Conservation (phyloP, 2,888 invertebrate species). For the Sinopyrophorus schimmeli region DNA sequence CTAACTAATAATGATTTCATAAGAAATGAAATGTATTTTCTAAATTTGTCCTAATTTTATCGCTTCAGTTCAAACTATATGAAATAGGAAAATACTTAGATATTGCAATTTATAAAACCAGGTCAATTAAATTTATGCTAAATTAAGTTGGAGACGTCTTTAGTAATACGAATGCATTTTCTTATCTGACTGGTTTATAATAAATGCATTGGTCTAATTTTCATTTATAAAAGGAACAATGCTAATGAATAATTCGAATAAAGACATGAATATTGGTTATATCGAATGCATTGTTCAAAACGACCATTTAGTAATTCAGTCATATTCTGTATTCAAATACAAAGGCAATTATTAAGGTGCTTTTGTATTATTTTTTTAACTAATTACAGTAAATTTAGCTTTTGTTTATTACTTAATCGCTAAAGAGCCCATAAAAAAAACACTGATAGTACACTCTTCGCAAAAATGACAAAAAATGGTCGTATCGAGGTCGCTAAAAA, state of each 20-base stretch:
- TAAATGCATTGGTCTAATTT: slow-evolving; percentile 9
- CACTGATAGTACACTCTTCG: not conserved
- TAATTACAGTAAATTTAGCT: slow-evolving; percentile 12
- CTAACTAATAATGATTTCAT: too few species aligned
- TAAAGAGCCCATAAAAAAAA: not conserved
- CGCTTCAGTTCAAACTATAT: too few species aligned
- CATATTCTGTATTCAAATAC: slow-evolving; percentile 18
- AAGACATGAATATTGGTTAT: slow-evolving; percentile 27
- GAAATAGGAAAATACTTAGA: too few species aligned
- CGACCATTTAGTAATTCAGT: slow-evolving; percentile 13
- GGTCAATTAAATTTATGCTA: too few species aligned
- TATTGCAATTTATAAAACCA: too few species aligned
- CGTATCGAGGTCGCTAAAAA: too few species aligned
- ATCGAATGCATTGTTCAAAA: slow-evolving; percentile 18
- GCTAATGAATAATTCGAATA: slow-evolving; percentile 18
- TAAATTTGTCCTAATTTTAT: too few species aligned
- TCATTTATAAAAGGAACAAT: slow-evolving; percentile 4
- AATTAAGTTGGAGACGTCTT: too few species aligned
- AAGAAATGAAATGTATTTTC: too few species aligned
- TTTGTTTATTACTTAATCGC: slow-evolving; percentile 8
- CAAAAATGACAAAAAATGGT: too few species aligned
- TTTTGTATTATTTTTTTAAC: slow-evolving; percentile 10
- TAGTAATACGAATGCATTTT: slow-evolving; percentile 17
- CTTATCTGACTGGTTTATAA: slow-evolving; percentile 5
- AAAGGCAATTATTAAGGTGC: slow-evolving; percentile 21